Evolutionary conservation across 2,113 vertebrate species (phyloP).

Genomic region (Petaurus breviceps): DNA sequence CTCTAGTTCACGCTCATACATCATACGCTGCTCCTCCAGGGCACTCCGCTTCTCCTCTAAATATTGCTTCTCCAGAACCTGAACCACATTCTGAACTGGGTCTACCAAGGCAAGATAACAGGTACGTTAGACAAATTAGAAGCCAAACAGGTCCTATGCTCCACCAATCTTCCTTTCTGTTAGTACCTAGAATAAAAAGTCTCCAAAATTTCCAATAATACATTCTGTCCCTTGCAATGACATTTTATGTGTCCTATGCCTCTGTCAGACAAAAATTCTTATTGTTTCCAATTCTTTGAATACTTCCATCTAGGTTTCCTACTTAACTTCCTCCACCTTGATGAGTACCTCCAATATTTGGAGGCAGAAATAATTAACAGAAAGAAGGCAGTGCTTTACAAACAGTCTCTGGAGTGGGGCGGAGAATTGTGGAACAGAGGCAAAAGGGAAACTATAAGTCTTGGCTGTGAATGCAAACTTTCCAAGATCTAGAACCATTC

Average conservation of each 20-base stretch:
- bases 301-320: neutral
- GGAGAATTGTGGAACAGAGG: neutral
- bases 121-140: neutral
- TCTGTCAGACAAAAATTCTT: neutral
- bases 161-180: neutral
- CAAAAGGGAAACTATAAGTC: too few species aligned
- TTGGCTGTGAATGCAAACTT: neutral
- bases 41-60: slow-evolving; percentile 95
- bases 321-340: neutral
- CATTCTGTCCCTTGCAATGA: accelerated
- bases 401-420: neutral
- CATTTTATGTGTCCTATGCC: neutral
- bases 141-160: neutral
- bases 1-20: slow-evolving; percentile 96
- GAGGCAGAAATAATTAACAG: neutral
- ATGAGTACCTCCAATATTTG: neutral
- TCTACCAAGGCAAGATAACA: slow-evolving; percentile 82
- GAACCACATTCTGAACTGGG: slow-evolving; percentile 96
- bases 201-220: neutral
- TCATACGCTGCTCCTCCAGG: slow-evolving; percentile 96
- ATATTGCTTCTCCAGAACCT: slow-evolving; percentile 97
- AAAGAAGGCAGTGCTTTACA: neutral
- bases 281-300: neutral
- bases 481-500: neutral
- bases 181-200: neutral